Evolutionary conservation across 2,888 invertebrate species (phyloP).

Genomic region (Eristalis pertinax): DNA sequence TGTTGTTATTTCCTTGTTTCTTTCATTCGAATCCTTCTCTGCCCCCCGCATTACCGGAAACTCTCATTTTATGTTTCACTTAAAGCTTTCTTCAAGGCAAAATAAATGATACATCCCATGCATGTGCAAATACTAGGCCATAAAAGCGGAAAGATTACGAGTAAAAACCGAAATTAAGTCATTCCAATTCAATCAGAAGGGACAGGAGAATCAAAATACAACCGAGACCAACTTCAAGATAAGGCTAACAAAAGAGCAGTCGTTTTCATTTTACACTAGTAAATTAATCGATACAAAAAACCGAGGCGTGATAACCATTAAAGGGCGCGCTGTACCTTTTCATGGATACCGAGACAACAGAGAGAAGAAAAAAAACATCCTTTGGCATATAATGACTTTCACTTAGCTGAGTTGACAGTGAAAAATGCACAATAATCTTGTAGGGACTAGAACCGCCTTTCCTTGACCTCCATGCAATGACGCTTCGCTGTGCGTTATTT

Average conservation of each 20-base stretch:
- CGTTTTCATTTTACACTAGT: neutral
- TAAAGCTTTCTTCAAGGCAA: neutral
- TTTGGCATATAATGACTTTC: neutral
- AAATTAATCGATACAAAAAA: neutral
- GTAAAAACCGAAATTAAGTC: neutral
- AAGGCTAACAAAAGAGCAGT: neutral
- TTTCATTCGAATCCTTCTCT: neutral
- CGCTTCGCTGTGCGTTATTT: neutral
- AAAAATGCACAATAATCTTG: neutral
- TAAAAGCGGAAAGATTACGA: neutral
- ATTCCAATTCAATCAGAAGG: neutral
- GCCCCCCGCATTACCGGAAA: neutral
- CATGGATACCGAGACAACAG: neutral
- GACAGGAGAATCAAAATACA: neutral
- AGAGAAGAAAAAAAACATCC: neutral
- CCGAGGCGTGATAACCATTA: neutral
- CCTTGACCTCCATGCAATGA: neutral
- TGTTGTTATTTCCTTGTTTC: neutral
- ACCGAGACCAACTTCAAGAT: neutral
- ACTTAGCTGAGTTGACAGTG: neutral
- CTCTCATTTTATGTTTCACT: neutral
- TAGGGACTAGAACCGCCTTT: neutral
- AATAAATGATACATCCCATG: neutral
- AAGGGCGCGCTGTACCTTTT: neutral
- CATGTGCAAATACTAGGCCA: neutral